Base-by-base conservation (phyloP, 2,797 vertebrate species). In the Gorsachius magnificus region DNA sequence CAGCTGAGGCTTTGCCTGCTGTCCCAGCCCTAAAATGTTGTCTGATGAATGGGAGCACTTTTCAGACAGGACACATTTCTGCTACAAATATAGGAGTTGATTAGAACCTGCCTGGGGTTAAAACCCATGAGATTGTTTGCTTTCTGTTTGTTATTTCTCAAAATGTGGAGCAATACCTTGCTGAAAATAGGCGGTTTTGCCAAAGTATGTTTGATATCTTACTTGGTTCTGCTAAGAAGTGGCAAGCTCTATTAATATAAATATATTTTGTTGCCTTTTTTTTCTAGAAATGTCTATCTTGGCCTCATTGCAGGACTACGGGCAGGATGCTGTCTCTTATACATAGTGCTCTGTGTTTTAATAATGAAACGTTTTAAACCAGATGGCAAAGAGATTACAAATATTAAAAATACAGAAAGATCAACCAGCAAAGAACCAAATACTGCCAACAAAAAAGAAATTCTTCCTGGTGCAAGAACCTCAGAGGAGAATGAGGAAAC, bases 221-320 rank as follows among this genome's bases (percentile, higher is more conserved):
- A 14, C 11, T 64, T 46, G 29, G 2, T 65, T 75, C 24, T 33
- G 15, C 19, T 85, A 5, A 35, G 68, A 83, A 71, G 2, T 50
- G 45, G 9, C 3, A 56, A 56, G 16, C 15, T 81, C 75, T 83
- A 38, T 53, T 77, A 54, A 90, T 51, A 45, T 17, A 78, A 92
- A 63, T 6, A 4, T 26, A n/a, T 75, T 87, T 51, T 85, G 4
- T 64, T 4, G 14, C 25, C 6, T 57, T 45, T 69, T 87, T 87
- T 50, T 35, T 36, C 70, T 43, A 97, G 97, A 83, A 96, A 96
- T 35, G 78, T 97, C 70, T 97, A 97, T 29, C 95, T 97, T 60
- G 97, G 97, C 78, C 95, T 97, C 50, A 79, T 87, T 89, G 51
- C 90, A 46, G 94, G 88, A n/a, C 72, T 97, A 5, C 83, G 96